Evolutionary conservation across 2,797 vertebrate species (phyloP).

Genomic region (Gadopsis marmoratus): DNA sequence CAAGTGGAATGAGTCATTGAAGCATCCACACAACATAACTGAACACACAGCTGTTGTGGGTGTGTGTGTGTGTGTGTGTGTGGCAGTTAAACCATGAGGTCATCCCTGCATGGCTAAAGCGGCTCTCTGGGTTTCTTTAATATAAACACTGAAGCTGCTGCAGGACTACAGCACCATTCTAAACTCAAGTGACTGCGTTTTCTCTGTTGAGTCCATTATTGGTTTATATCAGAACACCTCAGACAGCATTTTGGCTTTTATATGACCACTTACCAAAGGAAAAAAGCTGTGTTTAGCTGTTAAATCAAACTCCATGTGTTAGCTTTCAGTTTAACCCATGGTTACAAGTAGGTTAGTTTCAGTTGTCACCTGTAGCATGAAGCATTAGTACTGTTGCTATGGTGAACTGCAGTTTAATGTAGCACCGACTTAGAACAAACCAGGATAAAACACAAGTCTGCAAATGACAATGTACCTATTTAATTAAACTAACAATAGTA

Average conservation of each 20-base stretch:
- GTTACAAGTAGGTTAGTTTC: neutral
- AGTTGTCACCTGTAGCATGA: slow-evolving; percentile 10
- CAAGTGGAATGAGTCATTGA: slow-evolving; percentile 43
- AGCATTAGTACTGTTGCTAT: neutral
- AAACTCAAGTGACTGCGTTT: slow-evolving; percentile 3
- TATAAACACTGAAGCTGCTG: slow-evolving; percentile 24
- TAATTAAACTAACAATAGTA: neutral
- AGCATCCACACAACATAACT: slow-evolving; percentile 33
- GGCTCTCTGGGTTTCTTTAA: slow-evolving; percentile 27
- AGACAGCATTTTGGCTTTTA: neutral
- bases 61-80: slow-evolving; percentile 16
- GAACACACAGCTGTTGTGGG: slow-evolving; percentile 49
- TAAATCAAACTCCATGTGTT: neutral
- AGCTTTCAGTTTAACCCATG: neutral
- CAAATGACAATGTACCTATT: neutral
- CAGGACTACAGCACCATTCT: slow-evolving; percentile 30
- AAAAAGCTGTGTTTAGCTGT: neutral
- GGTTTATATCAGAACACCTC: slow-evolving; percentile 16
- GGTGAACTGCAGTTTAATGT: neutral
- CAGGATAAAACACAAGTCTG: neutral
- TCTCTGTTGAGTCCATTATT: neutral
- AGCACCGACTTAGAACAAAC: too few species aligned
- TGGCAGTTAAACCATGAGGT: slow-evolving; percentile 44
- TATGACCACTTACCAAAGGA: neutral
- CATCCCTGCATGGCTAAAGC: slow-evolving; percentile 34